Evolutionary conservation across 2,797 vertebrate species (phyloP), one percentile per base, ranked within the genome.

Genomic region (Morus bassanus): DNA sequence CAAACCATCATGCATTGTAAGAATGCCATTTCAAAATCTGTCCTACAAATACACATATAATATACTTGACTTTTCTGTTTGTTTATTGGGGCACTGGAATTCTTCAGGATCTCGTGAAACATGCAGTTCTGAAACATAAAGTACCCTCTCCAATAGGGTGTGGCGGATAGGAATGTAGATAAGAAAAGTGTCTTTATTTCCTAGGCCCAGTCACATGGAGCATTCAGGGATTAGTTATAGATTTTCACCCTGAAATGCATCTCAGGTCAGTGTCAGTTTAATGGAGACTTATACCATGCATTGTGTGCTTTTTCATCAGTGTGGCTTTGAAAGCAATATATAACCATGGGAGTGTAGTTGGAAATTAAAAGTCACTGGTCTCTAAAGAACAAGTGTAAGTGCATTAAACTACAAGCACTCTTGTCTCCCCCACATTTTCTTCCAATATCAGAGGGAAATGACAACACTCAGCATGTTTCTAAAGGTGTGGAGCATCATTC

Each of bases 91-190:
- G 77, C 76, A 61, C 77, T 96, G 79, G 85, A 88, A 88, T 86
- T 97, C 95, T 96, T 97, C 85, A 90, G 75, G 84, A 95, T 97
- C 89, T 96, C 30, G 27, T 91, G 95, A 97, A 97, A 95, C 79
- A 79, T 91, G 51, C 70, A 86, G 53, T 76, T 97, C 93, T 81
- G 51, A 97, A 97, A 96, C 88, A 93, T 89, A 78, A 98, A 94
- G 82, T 68, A 74, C 64, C 23, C 31, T 83, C 76, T 89, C 46
- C 72, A 63, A 6, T 6, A 86, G 78, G 51, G 15, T 53, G 54
- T 85, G 79, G 50, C 85, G 45, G 61, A 48, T 81, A 87, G 74
- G 70, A 91, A 79, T 31, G 37, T 15, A 91, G 60, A 46, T 75
- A 73, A 70, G 82, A 88, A 77, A 81, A 60, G 37, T 33, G 43